A percentile compares a stretch with the other conserved stretches of the same genome.
Evolutionary conservation across 2,888 invertebrate species (phyloP).

Genomic region (Phlogophora meticulosa): DNA sequence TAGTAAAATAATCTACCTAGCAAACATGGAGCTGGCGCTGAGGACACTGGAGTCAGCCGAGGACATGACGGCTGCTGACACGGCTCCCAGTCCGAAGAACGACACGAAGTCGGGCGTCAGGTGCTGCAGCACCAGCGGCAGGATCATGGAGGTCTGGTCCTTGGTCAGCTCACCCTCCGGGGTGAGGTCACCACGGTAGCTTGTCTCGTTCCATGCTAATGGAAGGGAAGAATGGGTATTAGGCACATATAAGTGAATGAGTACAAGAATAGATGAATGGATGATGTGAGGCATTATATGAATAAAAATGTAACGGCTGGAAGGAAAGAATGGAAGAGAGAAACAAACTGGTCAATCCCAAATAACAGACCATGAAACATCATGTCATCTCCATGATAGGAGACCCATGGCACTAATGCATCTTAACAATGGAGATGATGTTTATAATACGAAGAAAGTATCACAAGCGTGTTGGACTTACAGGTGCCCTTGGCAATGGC

Average conservation of each 20-base stretch:
- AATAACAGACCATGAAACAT: not conserved
- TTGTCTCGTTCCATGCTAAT: conserved; percentile 98
- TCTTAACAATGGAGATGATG: too few species aligned
- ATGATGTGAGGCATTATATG: not conserved
- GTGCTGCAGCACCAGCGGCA: conserved; percentile 99
- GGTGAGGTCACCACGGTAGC: conserved; percentile 92
- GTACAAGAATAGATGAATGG: not conserved
- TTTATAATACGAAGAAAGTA: not conserved
- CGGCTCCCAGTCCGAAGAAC: conserved; percentile 99
- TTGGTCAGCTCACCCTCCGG: conserved; percentile 93
- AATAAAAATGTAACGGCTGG: not conserved
- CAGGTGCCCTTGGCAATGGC: conserved; percentile 99
- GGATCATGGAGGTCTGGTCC: conserved; percentile 97
- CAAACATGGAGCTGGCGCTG: conserved; percentile 99
- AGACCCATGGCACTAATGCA: too few species aligned
- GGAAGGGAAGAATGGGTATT: too few species aligned
- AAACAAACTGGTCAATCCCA: not conserved
- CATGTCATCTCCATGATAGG: too few species aligned
- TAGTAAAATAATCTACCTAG: conserved; percentile 86
- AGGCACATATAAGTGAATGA: not conserved
- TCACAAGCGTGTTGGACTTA: conserved; percentile 79
- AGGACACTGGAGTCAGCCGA: conserved; percentile 99
- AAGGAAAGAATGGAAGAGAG: not conserved
- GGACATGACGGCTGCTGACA: conserved; percentile 99
- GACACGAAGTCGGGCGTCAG: conserved; percentile 98